Evolutionary conservation across 2,888 invertebrate genomes (phyloP).

Genomic region (Callosobruchus maculatus): DNA sequence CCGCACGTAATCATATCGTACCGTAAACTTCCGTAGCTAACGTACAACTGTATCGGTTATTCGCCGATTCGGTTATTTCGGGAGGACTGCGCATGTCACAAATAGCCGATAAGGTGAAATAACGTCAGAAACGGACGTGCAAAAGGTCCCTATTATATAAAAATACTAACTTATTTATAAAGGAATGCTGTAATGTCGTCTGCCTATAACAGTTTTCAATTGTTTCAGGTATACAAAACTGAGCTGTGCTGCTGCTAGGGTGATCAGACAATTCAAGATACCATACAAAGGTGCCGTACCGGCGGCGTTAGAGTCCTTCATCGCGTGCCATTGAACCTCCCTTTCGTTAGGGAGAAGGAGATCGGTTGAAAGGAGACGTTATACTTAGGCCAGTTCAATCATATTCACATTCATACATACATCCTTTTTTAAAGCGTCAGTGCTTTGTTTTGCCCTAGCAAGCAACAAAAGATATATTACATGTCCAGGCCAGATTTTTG

Average conservation of each 20-base stretch:
- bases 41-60: no score
- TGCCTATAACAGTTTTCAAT: neutral
- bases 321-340: conserved; percentile 48
- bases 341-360: neutral
- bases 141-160: no score
- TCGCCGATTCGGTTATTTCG: no score
- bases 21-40: no score
- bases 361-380: neutral
- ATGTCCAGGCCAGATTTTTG: no score
- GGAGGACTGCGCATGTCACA: no score
- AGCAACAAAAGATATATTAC: neutral
- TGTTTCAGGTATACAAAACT: conserved; percentile 62
- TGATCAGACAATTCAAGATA: conserved; percentile 68
- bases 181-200: no score
- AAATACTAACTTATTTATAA: no score
- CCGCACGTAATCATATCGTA: no score
- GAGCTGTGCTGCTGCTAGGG: conserved; percentile 81
- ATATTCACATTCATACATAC: neutral
- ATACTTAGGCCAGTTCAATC: neutral
- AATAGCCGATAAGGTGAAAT: no score
- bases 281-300: conserved; percentile 71
- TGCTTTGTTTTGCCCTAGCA: neutral
- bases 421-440: neutral
- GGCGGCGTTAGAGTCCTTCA: conserved; percentile 70
- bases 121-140: no score